phyloP scores from a whole-genome alignment of 2,888 invertebrate genomes.

The Megastigmus dorsalis region DNA sequence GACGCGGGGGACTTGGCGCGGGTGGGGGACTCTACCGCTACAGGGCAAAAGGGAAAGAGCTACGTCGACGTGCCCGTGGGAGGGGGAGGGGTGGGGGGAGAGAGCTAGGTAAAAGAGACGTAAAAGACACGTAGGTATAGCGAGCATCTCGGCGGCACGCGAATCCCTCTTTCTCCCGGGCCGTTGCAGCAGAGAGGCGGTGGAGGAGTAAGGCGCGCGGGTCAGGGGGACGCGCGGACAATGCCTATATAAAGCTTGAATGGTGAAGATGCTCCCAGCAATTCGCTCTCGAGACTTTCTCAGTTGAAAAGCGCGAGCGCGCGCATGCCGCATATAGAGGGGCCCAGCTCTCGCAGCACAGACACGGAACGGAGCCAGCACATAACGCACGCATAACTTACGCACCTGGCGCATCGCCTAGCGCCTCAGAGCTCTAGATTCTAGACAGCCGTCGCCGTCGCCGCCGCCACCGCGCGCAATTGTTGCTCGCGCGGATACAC shows the following conservation, averaged over 20 bases:
- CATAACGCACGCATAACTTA: background rate
- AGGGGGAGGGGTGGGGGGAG: constrained; percentile 1
- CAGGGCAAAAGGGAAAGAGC: background rate
- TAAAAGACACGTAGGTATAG: background rate
- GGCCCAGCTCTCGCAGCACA: background rate
- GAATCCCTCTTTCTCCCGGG: constrained; percentile 28
- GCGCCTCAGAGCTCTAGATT: too few relatives aligned
- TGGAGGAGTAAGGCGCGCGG: too few relatives aligned
- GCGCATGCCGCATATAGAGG: too few relatives aligned
- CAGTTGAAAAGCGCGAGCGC: constrained; percentile 43
- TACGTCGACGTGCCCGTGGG: too few relatives aligned
- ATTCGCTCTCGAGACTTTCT: constrained; percentile 74
- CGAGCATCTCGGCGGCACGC: background rate
- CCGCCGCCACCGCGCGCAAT: too few relatives aligned
- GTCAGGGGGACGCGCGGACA: constrained; percentile 71
- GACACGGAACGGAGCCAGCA: background rate
- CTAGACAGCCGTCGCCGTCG: too few relatives aligned
- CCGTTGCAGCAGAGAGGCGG: too few relatives aligned
- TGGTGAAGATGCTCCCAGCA: constrained; percentile 73
- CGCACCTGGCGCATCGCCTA: background rate
- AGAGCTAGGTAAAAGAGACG: constrained; percentile 31
- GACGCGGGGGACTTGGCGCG: too few relatives aligned
- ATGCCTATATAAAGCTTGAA: constrained; percentile 74
- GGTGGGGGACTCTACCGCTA: too few relatives aligned
- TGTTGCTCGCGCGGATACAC: too few relatives aligned